Base-by-base conservation (phyloP, 2,888 invertebrate species). In the Synergus laeviventris region DNA sequence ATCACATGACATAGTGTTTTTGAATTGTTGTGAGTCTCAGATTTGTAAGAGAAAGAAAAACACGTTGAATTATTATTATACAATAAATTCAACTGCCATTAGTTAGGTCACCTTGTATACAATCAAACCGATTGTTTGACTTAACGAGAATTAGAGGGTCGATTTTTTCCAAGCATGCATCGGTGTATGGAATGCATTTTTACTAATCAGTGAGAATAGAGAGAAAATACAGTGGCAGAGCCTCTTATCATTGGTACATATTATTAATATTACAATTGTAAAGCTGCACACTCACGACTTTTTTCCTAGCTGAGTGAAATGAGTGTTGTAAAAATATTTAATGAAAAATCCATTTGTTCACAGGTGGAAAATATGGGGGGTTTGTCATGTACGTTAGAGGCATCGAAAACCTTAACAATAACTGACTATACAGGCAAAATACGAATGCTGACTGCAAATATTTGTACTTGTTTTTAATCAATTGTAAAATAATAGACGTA, bases 391-490 rank as follows among this genome's bases (percentile, higher is more conserved):
- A 45, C 45, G 24, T 36, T 66, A 66, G 21, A 16, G 42, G 42
- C 45, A 31, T 66, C 66, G 45, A 66, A 45, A 31, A 66, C 42
- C 42, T 39, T 3, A 66, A 66, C 45, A 66, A 45, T 66, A 66
- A 66, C 45, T 49, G 45, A 66, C 45, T 49, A 42, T 24, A 64
- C 39, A 64, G 59, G 59, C 24, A 24, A 24, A 59, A 21, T 14
- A 59, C 12, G 14, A 42, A 42, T 14, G 42, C 42, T 42, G 42
- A 42, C 59, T 59, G 59, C 21, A 11, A 60, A 60, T 64, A 70
- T 70, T 70, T 70, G 3, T 70, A 70, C 36, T 70, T 70, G 70
- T 70, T 70, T 49, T 70, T 70, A 49, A 70, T 59, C 59, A 11
- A 49, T 49, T 70, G 70, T 70, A 49, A 49, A 70, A 70, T 45